Percentiles rank a stretch among this genome's conserved stretches.
Conservation (phyloP, 2,797 vertebrate genomes). For the Oreortyx pictus region DNA sequence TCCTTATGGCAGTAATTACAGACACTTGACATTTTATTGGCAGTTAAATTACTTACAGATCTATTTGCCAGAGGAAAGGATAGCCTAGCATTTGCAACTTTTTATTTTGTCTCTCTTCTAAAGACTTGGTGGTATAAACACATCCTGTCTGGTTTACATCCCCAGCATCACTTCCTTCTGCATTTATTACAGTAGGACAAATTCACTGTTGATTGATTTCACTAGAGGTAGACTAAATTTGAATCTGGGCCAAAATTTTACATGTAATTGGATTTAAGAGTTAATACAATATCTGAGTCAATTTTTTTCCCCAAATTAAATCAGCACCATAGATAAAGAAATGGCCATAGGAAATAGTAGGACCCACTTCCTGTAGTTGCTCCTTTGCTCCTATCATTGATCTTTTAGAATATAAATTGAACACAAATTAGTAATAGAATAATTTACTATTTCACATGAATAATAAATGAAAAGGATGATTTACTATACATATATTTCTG, state of each 20-base stretch:
- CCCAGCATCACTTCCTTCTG: neutral
- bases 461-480: constrained; percentile 59
- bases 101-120: neutral
- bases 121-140: neutral
- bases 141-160: neutral
- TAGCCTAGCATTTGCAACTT: neutral
- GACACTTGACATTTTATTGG: neutral
- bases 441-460: constrained; percentile 59
- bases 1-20: neutral
- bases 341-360: constrained; percentile 21
- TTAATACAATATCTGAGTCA: neutral
- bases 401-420: constrained; percentile 57
- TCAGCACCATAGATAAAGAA: neutral
- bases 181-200: neutral
- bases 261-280: neutral
- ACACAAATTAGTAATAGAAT: constrained; percentile 54
- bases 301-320: neutral
- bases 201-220: neutral
- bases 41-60: neutral
- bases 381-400: neutral
- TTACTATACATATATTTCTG: constrained; percentile 37
- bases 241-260: neutral
- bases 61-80: neutral
- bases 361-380: constrained; percentile 38
- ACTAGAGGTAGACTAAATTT: neutral